Evolutionary conservation across 2,797 vertebrate species (phyloP).

Genomic region (Selene dorsalis): DNA sequence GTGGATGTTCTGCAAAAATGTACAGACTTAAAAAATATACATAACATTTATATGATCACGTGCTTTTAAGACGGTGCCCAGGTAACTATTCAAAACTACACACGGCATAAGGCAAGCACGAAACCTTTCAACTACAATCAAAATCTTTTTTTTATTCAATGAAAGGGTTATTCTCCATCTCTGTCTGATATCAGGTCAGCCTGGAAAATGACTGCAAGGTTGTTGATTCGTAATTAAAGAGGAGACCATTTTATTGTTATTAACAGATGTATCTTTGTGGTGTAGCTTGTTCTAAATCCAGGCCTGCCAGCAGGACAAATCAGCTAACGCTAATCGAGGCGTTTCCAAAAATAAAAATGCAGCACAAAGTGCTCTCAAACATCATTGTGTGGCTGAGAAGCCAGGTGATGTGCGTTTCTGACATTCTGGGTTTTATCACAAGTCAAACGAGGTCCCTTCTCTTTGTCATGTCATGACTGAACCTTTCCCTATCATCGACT

Average conservation of each 20-base stretch:
- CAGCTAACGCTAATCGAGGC: constrained; percentile 26
- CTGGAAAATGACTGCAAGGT: constrained; percentile 3
- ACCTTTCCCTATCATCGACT: neutral
- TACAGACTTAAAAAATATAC: neutral
- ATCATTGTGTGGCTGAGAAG: constrained; percentile 23
- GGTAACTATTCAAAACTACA: neutral
- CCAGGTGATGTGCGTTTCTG: constrained; percentile 18
- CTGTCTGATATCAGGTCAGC: neutral
- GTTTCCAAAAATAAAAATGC: constrained; percentile 56
- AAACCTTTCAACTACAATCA: neutral
- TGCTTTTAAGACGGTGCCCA: neutral
- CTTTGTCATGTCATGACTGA: constrained; percentile 14
- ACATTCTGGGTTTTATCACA: constrained; percentile 27
- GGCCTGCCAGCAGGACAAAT: constrained; percentile 30
- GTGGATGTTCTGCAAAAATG: neutral
- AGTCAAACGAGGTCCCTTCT: constrained; percentile 5
- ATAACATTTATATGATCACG: neutral
- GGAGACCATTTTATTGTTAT: constrained; percentile 24
- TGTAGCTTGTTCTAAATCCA: constrained; percentile 36
- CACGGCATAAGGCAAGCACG: neutral
- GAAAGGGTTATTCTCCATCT: neutral
- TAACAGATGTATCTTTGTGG: constrained; percentile 29
- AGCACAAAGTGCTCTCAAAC: constrained; percentile 49
- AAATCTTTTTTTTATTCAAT: neutral
- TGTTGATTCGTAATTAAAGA: constrained; percentile 5